These are phyloP conservation scores for Heterodera carotae DNA, from an alignment of 1,140 invertebrate species.

Conservation along the genomic window DNA sequence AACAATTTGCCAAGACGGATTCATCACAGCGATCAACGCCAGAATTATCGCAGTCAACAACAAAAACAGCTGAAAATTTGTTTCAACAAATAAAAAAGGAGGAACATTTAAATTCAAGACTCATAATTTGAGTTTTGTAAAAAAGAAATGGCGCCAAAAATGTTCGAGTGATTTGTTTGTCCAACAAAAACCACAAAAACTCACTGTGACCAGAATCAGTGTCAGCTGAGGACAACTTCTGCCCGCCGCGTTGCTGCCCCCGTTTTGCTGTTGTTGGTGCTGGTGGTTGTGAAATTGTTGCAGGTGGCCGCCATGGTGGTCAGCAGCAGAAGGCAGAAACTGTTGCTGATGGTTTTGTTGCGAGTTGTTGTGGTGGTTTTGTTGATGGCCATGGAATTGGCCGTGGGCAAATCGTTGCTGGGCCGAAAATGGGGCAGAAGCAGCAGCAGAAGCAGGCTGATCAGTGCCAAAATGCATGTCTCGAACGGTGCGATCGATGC, in stretches of 20 bases:
- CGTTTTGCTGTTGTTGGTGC: background rate
- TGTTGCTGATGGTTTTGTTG: too few species aligned
- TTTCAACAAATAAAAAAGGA: too few species aligned
- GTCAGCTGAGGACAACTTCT: constrained; percentile 33
- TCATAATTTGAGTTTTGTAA: background rate
- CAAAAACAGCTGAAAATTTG: constrained; percentile 47
- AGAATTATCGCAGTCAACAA: constrained; percentile 55
- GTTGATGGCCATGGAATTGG: background rate
- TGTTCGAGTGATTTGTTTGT: background rate
- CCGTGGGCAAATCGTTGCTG: background rate
- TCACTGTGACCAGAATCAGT: constrained; percentile 32
- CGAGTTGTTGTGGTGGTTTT: too few species aligned
- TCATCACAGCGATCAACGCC: constrained; percentile 54
- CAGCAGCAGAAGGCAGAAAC: too few species aligned
- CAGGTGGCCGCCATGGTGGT: too few species aligned
- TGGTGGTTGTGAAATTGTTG: background rate
- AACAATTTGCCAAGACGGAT: constrained; percentile 63
- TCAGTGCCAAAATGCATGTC: background rate
- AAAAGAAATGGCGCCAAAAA: too few species aligned
- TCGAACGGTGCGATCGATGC: too few species aligned
- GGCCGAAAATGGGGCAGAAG: background rate
- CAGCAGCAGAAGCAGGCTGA: background rate
- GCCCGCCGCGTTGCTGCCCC: constrained; percentile 8
- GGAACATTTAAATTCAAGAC: constrained; percentile 6
- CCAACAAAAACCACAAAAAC: too few species aligned